Base-by-base conservation (phyloP, 2,113 vertebrate genomes). In the Orthonyx spaldingii region DNA sequence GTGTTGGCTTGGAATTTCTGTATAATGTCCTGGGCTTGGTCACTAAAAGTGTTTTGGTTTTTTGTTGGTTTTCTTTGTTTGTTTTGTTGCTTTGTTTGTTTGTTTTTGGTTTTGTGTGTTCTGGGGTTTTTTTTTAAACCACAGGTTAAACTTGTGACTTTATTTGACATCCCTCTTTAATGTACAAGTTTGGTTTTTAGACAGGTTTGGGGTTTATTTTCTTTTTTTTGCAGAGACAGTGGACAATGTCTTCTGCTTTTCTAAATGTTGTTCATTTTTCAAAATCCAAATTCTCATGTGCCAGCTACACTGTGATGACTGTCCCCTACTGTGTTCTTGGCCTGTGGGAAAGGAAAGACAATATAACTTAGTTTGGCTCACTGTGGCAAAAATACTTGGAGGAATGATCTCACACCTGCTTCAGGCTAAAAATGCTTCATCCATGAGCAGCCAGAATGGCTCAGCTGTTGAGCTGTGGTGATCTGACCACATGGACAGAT, bases 401-500 rank as follows among this genome's bases (percentile, higher is more conserved):
- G 24, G 35, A 90, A 81, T 92, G 94, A 93, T 81, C 90, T 94
- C 95, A 92, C 90, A 94, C 96, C 96, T 95, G 89, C 96, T 95
- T 66, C 90, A 52, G 95, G 92, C 96, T 95, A 90, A 69, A 92
- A 90, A 74, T 92, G 76, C 80, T 88, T 76, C 53, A 61, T 72
- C 63, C 22, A 11, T 55, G 88, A 77, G 39, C 50, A 90, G 75
- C 41, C 71, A 80, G 92, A 63, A 80, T 21, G 42, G 88, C 76
- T 94, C 75, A 84, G 71, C 88, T 93, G 49, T 85, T 90, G 80
- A 88, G 88, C 85, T 74, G 35, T 64, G 30, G 21, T 86, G 83
- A 59, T 81, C 57, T 92, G 88, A 80, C 79, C 63, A 19, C 71
- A 18, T 35, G 66, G 88, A 41, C n/a, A 90, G 85, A 88, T 80